Percentiles rank a stretch among this genome's conserved stretches.
These are phyloP conservation scores for Nomada ruficornis DNA, from an alignment of 2,888 invertebrate genomes.

Conservation along the genomic window DNA sequence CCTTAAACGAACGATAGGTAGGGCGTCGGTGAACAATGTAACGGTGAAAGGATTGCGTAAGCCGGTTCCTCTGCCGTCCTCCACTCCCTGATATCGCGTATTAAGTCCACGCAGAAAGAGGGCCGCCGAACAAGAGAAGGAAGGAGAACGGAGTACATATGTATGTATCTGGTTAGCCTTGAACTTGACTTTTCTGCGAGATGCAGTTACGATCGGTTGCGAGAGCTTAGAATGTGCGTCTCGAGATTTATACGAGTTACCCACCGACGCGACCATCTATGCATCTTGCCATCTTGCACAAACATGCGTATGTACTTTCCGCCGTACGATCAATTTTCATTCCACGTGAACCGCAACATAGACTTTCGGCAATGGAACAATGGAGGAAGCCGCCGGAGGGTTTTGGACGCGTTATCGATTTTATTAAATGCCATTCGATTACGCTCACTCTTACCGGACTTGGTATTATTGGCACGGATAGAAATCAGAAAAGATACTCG, in stretches of 20 bases:
- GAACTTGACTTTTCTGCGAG: slow-evolving; percentile 72
- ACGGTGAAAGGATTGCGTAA: slow-evolving; percentile 76
- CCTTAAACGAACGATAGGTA: slow-evolving; percentile 28
- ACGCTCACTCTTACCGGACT: not conserved
- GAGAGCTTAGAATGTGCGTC: slow-evolving; percentile 17
- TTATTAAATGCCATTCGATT: not conserved
- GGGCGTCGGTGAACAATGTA: slow-evolving; percentile 61
- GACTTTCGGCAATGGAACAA: not conserved
- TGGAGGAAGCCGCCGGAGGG: not conserved
- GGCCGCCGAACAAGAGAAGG: slow-evolving; percentile 29
- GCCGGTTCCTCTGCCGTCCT: slow-evolving; percentile 38
- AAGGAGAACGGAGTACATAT: slow-evolving; percentile 32
- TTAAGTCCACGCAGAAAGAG: slow-evolving; percentile 48
- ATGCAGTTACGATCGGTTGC: slow-evolving; percentile 53
- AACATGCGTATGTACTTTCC: no score
- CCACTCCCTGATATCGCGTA: slow-evolving; percentile 42
- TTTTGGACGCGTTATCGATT: not conserved
- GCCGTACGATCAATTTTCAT: slow-evolving; percentile 15
- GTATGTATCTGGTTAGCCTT: slow-evolving; percentile 68
- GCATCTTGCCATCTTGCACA: no score
- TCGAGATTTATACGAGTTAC: slow-evolving; percentile 27
- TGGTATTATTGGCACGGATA: no score
- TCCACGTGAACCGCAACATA: not conserved
- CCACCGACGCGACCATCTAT: not conserved
- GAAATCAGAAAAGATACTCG: not conserved